phyloP scores from a whole-genome alignment of 2,888 invertebrate species.

The Frankliniella intonsa region DNA sequence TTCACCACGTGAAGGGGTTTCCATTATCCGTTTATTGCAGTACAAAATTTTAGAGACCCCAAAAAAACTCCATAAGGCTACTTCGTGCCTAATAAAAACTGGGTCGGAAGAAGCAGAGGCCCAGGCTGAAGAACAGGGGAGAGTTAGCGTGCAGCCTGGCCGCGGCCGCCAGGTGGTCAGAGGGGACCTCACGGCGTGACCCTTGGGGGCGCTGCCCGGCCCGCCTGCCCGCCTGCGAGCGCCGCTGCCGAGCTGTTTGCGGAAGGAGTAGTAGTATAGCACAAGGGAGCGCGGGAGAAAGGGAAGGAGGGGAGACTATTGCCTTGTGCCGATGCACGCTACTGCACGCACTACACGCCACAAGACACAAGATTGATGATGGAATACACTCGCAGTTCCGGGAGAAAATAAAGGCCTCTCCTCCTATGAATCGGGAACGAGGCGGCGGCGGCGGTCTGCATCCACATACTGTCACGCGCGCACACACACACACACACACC shows the following conservation, averaged over 20 bases:
- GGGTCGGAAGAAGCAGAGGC: too few relatives aligned
- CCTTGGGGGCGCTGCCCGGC: not conserved
- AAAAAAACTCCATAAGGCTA: too few relatives aligned
- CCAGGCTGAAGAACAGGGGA: too few relatives aligned
- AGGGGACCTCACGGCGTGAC: not conserved
- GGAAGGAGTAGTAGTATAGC: too few relatives aligned
- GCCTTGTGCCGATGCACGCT: not conserved
- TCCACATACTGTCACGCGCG: not conserved
- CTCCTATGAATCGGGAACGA: not conserved
- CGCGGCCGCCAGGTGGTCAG: not conserved
- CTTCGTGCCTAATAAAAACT: too few relatives aligned
- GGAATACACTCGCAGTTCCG: not conserved
- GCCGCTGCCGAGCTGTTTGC: too few relatives aligned
- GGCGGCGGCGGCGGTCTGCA: not conserved
- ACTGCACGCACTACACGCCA: not conserved
- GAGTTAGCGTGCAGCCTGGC: too few relatives aligned
- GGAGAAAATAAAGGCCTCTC: constrained; percentile 8
- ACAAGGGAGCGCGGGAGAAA: too few relatives aligned
- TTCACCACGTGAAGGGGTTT: too few relatives aligned
- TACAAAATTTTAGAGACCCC: too few relatives aligned
- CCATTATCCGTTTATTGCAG: too few relatives aligned
- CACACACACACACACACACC: not conserved
- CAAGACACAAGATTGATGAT: not conserved
- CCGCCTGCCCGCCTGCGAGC: too few relatives aligned
- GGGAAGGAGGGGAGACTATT: not conserved